Evolutionary conservation across 2,113 vertebrate species (phyloP).

Genomic region (Strigops habroptila): DNA sequence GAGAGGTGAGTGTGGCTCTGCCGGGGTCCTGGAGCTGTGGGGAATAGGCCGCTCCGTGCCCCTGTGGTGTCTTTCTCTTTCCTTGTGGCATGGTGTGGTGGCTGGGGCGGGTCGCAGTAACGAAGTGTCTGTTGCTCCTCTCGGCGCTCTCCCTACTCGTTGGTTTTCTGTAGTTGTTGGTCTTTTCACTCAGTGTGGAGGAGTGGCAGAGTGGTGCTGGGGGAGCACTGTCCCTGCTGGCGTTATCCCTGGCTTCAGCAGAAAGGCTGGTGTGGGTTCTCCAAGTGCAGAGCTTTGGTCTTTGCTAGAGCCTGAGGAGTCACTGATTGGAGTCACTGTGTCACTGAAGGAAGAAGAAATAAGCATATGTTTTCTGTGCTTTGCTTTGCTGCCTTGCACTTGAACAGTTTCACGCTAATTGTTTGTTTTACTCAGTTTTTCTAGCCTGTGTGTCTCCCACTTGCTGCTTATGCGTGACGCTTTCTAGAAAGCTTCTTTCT

Average conservation of each 20-base stretch:
- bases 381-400: background rate
- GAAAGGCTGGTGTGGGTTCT: background rate
- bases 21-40: accelerated
- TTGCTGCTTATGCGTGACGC: background rate
- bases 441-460: background rate
- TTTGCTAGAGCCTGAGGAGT: background rate
- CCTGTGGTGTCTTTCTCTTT: accelerated
- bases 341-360: background rate
- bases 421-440: background rate
- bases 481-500: background rate
- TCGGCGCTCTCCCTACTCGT: accelerated
- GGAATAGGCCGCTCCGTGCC: accelerated
- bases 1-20: constrained; percentile 37
- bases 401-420: background rate
- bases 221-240: background rate
- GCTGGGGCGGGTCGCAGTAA: accelerated
- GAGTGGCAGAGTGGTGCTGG: accelerated
- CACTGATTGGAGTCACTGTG: background rate
- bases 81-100: accelerated
- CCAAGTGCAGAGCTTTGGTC: background rate
- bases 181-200: background rate
- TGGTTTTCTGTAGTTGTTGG: background rate
- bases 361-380: background rate
- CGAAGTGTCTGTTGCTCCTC: accelerated
- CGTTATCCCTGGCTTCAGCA: background rate